Evolutionary conservation across 2,797 vertebrate genomes (phyloP).

Genomic region (Notolabrus celidotus): DNA sequence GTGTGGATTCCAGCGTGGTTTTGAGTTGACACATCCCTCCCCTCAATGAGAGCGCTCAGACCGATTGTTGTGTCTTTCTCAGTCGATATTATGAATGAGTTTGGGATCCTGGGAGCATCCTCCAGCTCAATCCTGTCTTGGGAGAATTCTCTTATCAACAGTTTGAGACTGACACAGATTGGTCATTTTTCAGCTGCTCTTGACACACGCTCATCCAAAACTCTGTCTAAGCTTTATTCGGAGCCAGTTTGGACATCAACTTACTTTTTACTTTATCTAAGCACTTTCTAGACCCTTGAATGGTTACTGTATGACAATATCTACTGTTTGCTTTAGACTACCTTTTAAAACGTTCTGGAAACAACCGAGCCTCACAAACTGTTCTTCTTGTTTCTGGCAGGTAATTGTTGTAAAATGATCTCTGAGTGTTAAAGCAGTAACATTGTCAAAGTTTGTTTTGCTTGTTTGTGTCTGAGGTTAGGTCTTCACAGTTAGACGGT

Average conservation of each 20-base stretch:
- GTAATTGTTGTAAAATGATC: conserved; percentile 42
- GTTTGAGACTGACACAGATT: conserved; percentile 56
- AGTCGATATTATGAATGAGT: conserved; percentile 67
- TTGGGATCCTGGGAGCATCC: conserved; percentile 58
- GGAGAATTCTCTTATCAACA: conserved; percentile 53
- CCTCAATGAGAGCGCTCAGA: conserved; percentile 51
- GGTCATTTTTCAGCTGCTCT: conserved; percentile 42
- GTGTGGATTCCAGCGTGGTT: conserved; percentile 36
- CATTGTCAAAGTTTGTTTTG: conserved; percentile 27
- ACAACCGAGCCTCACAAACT: conserved; percentile 1
- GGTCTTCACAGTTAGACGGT: conserved; percentile 16
- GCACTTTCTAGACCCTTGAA: conserved; percentile 53
- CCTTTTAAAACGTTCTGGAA: conserved; percentile 16
- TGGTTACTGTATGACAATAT: conserved; percentile 15
- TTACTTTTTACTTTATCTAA: conserved; percentile 7
- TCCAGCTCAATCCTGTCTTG: conserved; percentile 46
- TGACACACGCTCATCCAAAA: too few relatives aligned
- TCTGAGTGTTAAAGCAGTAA: conserved; percentile 31
- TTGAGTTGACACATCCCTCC: conserved; percentile 35
- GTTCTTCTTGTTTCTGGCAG: conserved; percentile 30
- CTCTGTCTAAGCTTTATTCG: conserved; percentile 21
- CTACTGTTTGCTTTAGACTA: conserved; percentile 15
- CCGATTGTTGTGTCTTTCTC: conserved; percentile 54
- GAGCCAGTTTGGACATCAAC: conserved; percentile 3
- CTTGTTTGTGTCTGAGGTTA: conserved; percentile 41